Evolutionary conservation across 2,797 vertebrate genomes (phyloP).

Genomic region (Anolis apletophallus): DNA sequence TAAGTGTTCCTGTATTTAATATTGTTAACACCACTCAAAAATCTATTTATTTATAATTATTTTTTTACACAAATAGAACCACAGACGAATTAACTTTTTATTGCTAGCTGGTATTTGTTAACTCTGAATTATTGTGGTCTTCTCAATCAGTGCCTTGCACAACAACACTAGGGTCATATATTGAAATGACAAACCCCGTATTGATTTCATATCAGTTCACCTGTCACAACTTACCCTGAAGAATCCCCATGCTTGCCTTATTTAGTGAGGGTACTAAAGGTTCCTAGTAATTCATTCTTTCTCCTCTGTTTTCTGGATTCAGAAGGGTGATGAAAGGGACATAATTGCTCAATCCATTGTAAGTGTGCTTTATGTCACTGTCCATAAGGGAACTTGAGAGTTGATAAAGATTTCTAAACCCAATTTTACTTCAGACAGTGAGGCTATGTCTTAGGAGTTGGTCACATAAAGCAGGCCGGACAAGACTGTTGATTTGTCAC

Average conservation of each 20-base stretch:
- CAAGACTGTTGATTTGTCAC: too few species aligned
- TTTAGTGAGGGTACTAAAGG: not conserved
- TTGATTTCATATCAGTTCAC: not conserved
- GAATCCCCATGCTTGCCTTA: not conserved
- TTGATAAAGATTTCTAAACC: not conserved
- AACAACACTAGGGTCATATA: not conserved
- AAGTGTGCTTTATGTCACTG: not conserved
- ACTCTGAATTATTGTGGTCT: not conserved
- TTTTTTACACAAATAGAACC: constrained; percentile 32
- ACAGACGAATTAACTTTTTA: not conserved
- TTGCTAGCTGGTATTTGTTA: not conserved
- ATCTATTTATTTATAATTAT: constrained; percentile 47
- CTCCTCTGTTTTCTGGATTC: not conserved
- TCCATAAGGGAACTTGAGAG: not conserved
- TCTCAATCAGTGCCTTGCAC: not conserved
- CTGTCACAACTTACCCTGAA: not conserved
- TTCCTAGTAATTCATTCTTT: not conserved
- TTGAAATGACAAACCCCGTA: not conserved
- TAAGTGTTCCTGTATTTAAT: constrained; percentile 36
- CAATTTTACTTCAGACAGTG: not conserved
- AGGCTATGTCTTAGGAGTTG: too few species aligned
- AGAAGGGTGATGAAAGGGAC: not conserved
- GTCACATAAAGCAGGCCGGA: too few species aligned
- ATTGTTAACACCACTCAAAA: constrained; percentile 12
- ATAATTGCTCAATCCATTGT: not conserved